phyloP scores from a whole-genome alignment of 2,113 vertebrate species.

The Lepidiolamprologus cunningtoni region DNA sequence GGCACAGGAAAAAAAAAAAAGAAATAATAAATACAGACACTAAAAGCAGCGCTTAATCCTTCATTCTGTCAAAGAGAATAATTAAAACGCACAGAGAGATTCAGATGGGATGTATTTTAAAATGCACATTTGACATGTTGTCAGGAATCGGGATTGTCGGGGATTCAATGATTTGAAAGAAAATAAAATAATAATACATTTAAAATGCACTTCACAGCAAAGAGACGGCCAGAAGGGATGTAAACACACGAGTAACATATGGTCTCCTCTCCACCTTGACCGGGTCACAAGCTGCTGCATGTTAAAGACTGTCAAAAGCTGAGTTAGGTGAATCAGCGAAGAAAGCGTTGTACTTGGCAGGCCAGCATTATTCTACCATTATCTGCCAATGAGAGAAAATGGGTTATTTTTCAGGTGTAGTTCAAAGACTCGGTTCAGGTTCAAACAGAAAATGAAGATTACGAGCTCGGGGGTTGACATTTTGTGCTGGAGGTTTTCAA shows the following conservation, averaged over 20 bases:
- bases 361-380: neutral
- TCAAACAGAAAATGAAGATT: neutral
- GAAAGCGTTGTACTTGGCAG: neutral
- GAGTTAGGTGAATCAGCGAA: neutral
- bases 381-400: neutral
- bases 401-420: neutral
- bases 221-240: neutral
- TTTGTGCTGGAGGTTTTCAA: neutral
- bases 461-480: neutral
- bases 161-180: neutral
- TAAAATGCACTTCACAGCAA: neutral
- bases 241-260: neutral
- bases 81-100: neutral
- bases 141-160: neutral
- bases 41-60: neutral
- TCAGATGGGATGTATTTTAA: neutral
- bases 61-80: neutral
- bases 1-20: neutral
- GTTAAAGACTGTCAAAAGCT: neutral
- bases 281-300: neutral
- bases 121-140: neutral
- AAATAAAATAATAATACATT: neutral
- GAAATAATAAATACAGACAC: neutral
- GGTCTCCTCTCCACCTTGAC: neutral
- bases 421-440: neutral